Conservation (phyloP, 1,140 invertebrate species). For the Bombyx mandarina region DNA sequence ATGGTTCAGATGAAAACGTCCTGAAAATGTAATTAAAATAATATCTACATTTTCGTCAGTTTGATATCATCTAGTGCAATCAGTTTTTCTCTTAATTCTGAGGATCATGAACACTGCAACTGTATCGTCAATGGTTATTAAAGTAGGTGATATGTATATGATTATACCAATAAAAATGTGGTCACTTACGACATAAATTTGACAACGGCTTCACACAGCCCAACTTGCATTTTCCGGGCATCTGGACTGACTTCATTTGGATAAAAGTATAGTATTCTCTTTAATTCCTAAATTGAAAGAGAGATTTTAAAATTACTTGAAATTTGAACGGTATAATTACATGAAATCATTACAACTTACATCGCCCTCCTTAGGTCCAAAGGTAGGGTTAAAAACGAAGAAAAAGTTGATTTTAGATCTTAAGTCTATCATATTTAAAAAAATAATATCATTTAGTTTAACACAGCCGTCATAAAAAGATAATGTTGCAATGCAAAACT, state of each 20-base stretch:
- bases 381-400: conserved; percentile 67
- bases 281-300: conserved; percentile 81
- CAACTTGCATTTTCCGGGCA: conserved; percentile 90
- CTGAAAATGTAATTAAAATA: conserved; percentile 68
- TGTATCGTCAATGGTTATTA: not conserved
- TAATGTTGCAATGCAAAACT: no score
- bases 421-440: conserved; percentile 54
- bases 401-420: conserved; percentile 61
- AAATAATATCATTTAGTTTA: no score
- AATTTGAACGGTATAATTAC: not conserved
- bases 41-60: conserved; percentile 5
- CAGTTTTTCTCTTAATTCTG: conserved; percentile 4
- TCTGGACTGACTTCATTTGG: conserved; percentile 84
- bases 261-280: conserved; percentile 91
- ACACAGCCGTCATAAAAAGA: no score
- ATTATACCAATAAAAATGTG: no score
- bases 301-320: conserved; percentile 4
- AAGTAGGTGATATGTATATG: no score
- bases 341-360: conserved; percentile 29
- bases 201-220: conserved; percentile 92
- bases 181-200: conserved; percentile 89
- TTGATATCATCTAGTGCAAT: not conserved
- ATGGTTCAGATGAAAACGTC: conserved; percentile 86
- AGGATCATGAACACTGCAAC: not conserved
- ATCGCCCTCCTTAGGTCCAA: conserved; percentile 64